Percentiles rank a stretch among this genome's conserved stretches.
Evolutionary conservation across 2,113 vertebrate species (phyloP).

Genomic region (Muntiacus muntjak): DNA sequence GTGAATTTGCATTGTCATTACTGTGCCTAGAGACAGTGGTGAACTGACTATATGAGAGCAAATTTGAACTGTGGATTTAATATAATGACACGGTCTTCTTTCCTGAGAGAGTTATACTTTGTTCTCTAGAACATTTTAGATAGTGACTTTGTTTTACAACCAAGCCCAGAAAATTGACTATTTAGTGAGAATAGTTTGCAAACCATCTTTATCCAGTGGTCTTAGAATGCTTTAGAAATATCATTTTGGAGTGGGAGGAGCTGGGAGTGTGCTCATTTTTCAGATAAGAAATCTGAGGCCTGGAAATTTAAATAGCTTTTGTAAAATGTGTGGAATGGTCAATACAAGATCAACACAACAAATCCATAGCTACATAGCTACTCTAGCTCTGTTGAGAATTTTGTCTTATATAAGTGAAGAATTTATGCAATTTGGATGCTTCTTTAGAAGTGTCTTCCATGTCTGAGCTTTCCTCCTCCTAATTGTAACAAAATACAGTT

Average conservation of each 20-base stretch:
- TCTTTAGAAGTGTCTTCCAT: neutral
- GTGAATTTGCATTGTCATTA: neutral
- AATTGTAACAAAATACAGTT: neutral
- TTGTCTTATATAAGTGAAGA: neutral
- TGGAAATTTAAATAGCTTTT: conserved; percentile 11
- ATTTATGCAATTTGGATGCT: neutral
- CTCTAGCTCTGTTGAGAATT: neutral
- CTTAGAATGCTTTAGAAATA: conserved; percentile 28
- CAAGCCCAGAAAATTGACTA: neutral
- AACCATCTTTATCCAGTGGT: neutral
- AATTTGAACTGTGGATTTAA: neutral
- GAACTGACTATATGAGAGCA: neutral
- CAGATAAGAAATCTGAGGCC: neutral
- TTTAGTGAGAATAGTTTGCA: conserved; percentile 25
- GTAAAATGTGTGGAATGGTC: neutral
- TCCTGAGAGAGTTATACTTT: conserved; percentile 16
- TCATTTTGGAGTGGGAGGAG: neutral
- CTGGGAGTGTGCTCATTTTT: neutral
- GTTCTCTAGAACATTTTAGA: conserved; percentile 27
- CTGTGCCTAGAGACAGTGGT: neutral
- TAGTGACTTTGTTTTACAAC: neutral
- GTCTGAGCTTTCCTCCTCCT: neutral
- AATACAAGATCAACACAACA: neutral
- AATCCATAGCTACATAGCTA: neutral
- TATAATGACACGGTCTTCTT: neutral